Evolutionary conservation across 37 sponge, comb jelly and placozoan genomes (phyloP), one percentile per base, ranked within the genome.

Genomic region (Spongilla lacustris): DNA sequence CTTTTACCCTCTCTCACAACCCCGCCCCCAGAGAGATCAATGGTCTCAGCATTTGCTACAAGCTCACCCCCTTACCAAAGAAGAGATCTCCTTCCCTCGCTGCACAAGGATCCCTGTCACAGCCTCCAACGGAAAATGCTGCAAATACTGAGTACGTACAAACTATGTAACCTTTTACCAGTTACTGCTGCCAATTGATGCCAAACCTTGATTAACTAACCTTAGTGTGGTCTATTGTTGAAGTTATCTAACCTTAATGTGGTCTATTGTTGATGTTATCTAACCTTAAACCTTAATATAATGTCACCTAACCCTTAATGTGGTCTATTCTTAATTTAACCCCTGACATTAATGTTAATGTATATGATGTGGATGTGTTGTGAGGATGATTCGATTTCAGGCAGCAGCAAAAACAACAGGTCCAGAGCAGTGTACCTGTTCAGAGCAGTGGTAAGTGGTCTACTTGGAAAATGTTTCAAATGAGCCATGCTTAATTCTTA

Each of bases 11-110:
- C 27, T 38, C 68, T 83, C 36, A n/a, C n/a, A n/a, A n/a, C n/a
- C n/a, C n/a, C n/a, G 3, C 29, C 36, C 72, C 6, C n/a, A 91
- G 92, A 31, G 92, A 91, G 67, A 91, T 91, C 76, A 91, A 87
- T 74, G 88, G 88, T 3, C 87, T 87, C 76, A 91, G 92, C 49
- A 82, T 91, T 17, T 91, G 92, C 32, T 91, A 46, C 69, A 91
- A 86, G 78, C 50, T 78, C 46, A 72, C 79, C 13, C 80, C 74
- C 6, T 25, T 86, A 1, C 73, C 80, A 9, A 86, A 86, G 86
- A 86, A 86, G 58, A 58, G 31, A 34, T 22, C 75, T 13, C 32
- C 75, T 24, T 30, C 75, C 33, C 36, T 36, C 13, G 34, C 75
- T 33, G 30, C 28, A 0, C 73, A 32, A 34, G 32, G 32, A 22